A percentile compares a stretch with the other conserved stretches of the same genome.
Conservation (phyloP, 2,888 invertebrate genomes). For the Sturmia bella region DNA sequence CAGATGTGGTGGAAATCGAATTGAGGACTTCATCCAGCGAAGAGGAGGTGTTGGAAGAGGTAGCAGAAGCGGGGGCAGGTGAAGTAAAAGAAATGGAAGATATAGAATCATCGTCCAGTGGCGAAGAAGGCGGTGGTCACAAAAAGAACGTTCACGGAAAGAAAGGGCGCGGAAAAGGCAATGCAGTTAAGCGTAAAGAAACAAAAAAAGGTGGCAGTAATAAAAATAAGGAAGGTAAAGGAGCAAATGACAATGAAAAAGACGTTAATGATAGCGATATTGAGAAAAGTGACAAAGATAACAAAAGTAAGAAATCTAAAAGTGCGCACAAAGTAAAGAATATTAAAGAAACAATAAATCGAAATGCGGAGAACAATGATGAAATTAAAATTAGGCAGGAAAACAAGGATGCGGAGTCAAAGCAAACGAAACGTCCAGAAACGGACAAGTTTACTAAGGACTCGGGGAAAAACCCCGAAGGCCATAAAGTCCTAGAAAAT, state of each 20-base stretch:
- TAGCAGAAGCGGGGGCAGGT: slow-evolving; percentile 55
- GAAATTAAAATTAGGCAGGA: neutral
- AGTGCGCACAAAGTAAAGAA: neutral
- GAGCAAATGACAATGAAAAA: slow-evolving; percentile 4
- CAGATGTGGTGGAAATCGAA: slow-evolving; percentile 66
- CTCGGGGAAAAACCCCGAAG: no score
- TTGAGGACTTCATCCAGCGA: slow-evolving; percentile 67
- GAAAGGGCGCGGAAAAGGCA: slow-evolving; percentile 4
- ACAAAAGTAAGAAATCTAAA: neutral
- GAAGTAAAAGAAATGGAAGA: slow-evolving; percentile 63
- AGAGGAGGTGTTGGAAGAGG: slow-evolving; percentile 69
- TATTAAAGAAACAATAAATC: neutral
- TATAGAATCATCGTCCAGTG: slow-evolving; percentile 70
- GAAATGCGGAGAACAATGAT: neutral
- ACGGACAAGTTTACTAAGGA: no score
- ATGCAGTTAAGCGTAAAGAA: slow-evolving; percentile 9
- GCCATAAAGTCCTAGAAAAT: no score
- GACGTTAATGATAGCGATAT: neutral
- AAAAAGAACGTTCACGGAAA: slow-evolving; percentile 2
- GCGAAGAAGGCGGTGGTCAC: slow-evolving; percentile 61
- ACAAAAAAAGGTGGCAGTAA: neutral
- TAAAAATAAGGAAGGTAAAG: slow-evolving; percentile 32
- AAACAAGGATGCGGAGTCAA: neutral
- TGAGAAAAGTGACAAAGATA: neutral
- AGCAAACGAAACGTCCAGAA: neutral